Conservation (phyloP, 2,888 invertebrate species). For the Liopterus haemorrhoidalis region DNA sequence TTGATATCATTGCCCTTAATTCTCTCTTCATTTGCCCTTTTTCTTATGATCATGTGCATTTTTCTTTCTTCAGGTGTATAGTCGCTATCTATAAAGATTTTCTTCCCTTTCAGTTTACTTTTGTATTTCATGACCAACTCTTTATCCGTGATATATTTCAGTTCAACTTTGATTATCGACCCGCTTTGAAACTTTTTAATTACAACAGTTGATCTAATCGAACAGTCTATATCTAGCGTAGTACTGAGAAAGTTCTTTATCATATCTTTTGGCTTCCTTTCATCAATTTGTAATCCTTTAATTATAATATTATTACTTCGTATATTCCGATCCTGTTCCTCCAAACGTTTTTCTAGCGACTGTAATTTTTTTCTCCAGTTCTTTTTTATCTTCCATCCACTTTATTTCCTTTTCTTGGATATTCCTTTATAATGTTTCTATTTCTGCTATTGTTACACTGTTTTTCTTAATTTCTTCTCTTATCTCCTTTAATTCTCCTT, state of each 20-base stretch:
- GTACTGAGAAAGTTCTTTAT: neutral
- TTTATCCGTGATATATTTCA: neutral
- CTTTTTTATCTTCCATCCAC: neutral
- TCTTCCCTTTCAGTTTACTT: neutral
- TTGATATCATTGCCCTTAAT: neutral
- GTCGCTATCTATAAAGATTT: neutral
- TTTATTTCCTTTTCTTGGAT: neutral
- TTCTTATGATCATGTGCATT: neutral
- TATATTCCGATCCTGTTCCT: neutral
- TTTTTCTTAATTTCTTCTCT: neutral
- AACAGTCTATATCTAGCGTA: neutral
- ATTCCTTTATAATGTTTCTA: neutral
- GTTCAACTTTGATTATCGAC: neutral
- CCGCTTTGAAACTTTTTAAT: neutral
- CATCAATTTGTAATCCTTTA: neutral
- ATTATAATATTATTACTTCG: conserved; percentile 1
- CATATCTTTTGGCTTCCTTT: conserved; percentile 1
- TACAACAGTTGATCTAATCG: neutral
- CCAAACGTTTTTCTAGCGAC: neutral
- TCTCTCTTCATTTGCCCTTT: conserved; percentile 1
- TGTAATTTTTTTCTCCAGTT: conserved; percentile 1
- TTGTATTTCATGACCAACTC: conserved; percentile 2
- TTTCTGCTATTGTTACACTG: neutral
- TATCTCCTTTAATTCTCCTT: neutral
- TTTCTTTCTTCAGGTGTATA: conserved; percentile 1